Evolutionary conservation across 2,888 invertebrate genomes (phyloP), one percentile per base, ranked within the genome.

Genomic region (Dascillus cervinus): DNA sequence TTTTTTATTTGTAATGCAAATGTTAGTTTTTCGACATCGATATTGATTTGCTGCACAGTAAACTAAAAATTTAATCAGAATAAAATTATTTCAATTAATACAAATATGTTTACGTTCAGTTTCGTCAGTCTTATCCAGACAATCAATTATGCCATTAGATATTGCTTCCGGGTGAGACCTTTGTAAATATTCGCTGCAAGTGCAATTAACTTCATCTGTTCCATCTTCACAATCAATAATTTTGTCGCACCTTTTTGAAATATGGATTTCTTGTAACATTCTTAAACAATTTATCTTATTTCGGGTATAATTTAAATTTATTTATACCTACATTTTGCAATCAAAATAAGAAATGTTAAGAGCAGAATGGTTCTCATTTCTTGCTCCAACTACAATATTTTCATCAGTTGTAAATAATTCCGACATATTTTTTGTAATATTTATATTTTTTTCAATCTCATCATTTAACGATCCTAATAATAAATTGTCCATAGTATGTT

Each of bases 191-290:
- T 86, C 84, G n/a, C 65, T 68, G 53, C 88, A 88, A 1, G 70
- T 71, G 55, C 89, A 89, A 36, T 72, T 65, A 3, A 70, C 56
- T 63, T 89, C 89, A 58, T 89, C 89, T 0, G 80, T 80, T 3
- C 80, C 82, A 64, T 89, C 89, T 62, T 87, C 83, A 57, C 89
- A 89, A 52, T 89, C 84, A 10, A 75, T 62, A 34, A 71, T 65
- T 22, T 71, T 73, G 52, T 89, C 72, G 56, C 89, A 89, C 13
- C 75, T 72, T 44, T 74, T 68, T 2, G 56, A 45, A 12, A 67
- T 60, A 0, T 77, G 66, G 33, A 87, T 72, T 4, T 64, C 66
- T 64, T 88, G 85, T 0, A 69, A 55, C 46, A 85, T 72, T 37
- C 84, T 85, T 49, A 22, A 21, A n/a, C n/a, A n/a, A n/a, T n/a